Evolutionary conservation across 1,140 invertebrate genomes (phyloP).

Genomic region (Ips typographus): DNA sequence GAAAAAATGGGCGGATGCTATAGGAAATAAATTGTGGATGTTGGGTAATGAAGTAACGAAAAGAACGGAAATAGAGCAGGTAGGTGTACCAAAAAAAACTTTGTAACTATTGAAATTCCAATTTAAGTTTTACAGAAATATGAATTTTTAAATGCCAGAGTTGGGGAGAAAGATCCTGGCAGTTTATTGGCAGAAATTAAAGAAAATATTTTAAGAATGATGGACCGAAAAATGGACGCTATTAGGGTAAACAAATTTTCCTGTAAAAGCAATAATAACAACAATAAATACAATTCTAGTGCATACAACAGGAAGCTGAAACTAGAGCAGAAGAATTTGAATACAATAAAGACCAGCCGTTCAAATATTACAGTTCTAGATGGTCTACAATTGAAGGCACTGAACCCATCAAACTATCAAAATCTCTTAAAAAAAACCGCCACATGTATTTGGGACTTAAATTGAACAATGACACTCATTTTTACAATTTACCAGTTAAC

Average conservation of each 20-base stretch:
- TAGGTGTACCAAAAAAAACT: slow-evolving; percentile 26
- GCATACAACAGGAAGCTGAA: slow-evolving; percentile 71
- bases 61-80: slow-evolving; percentile 45
- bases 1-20: slow-evolving; percentile 47
- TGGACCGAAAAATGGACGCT: slow-evolving; percentile 80
- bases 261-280: background rate
- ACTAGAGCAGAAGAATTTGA: slow-evolving; percentile 62
- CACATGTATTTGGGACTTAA: slow-evolving; percentile 58
- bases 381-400: slow-evolving; percentile 57
- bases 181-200: slow-evolving; percentile 72
- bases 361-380: slow-evolving; percentile 71
- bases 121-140: slow-evolving; percentile 61
- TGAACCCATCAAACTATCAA: slow-evolving; percentile 46
- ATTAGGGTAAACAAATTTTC: slow-evolving; percentile 59
- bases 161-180: slow-evolving; percentile 72
- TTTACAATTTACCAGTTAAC: slow-evolving; percentile 83
- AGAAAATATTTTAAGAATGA: slow-evolving; percentile 72
- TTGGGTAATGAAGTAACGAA: slow-evolving; percentile 47
- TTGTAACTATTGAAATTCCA: background rate
- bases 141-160: slow-evolving; percentile 69
- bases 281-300: slow-evolving; percentile 53
- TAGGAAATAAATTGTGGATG: slow-evolving; percentile 47
- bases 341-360: slow-evolving; percentile 54
- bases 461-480: slow-evolving; percentile 74
- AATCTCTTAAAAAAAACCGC: slow-evolving; percentile 51